Conservation (phyloP, 1,140 invertebrate species). For the Chymomyza costata region DNA sequence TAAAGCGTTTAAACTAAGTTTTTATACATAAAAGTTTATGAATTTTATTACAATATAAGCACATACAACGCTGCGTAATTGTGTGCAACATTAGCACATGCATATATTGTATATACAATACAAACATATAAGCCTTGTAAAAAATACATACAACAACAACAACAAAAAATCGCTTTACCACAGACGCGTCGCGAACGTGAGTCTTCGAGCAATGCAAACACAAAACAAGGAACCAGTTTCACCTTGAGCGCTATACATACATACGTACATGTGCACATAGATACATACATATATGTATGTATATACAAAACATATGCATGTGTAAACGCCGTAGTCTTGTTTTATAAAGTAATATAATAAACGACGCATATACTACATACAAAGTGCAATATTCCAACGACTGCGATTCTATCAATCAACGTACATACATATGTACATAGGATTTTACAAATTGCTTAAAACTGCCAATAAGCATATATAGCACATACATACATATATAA, state of each 20-base stretch:
- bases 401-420: neutral
- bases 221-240: constrained; percentile 70
- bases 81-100: neutral
- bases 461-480: neutral
- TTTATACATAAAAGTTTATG: neutral
- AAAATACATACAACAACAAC: no score
- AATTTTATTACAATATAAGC: neutral
- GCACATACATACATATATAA: constrained; percentile 12
- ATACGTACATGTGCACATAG: constrained; percentile 4
- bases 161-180: constrained; percentile 56
- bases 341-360: neutral
- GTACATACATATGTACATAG: constrained; percentile 4
- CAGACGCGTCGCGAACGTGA: constrained; percentile 65
- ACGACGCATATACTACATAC: neutral
- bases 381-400: constrained; percentile 4
- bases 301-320: constrained; percentile 13
- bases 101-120: no score
- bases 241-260: constrained; percentile 60
- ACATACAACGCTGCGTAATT: no score
- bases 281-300: constrained; percentile 1
- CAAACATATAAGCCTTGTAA: constrained; percentile 25
- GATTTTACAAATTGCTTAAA: neutral
- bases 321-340: neutral
- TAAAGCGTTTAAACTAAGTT: neutral
- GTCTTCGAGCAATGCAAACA: constrained; percentile 68